These are phyloP conservation scores for Grammomys surdaster DNA, from an alignment of 2,113 vertebrate genomes.

Conservation along the genomic window DNA sequence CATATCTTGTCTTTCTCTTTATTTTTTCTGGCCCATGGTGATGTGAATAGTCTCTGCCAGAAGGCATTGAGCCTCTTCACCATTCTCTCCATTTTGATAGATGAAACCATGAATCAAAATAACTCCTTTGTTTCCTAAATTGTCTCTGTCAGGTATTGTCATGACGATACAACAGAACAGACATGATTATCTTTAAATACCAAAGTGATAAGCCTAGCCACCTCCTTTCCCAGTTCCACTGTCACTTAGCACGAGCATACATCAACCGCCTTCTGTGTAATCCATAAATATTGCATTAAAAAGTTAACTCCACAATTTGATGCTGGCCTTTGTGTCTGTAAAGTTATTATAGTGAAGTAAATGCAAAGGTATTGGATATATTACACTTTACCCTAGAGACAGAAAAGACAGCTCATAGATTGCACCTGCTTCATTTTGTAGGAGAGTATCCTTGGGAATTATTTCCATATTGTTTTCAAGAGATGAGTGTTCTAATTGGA, in stretches of 20 bases:
- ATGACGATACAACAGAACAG: not conserved
- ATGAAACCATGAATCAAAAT: not conserved
- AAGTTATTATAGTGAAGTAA: not conserved
- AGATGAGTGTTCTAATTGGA: not conserved
- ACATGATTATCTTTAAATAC: not conserved
- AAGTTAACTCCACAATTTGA: not conserved
- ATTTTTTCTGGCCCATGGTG: not conserved
- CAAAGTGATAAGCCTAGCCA: not conserved
- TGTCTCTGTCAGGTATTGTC: not conserved
- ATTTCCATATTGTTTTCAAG: constrained; percentile 27
- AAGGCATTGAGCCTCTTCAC: not conserved
- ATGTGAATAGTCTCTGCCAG: not conserved
- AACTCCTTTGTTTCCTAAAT: not conserved
- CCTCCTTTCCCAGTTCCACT: fast-evolving
- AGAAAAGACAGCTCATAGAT: not conserved
- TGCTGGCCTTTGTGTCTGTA: not conserved
- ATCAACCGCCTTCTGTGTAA: not conserved
- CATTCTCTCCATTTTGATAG: not conserved
- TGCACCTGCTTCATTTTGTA: not conserved
- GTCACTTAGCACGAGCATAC: not conserved
- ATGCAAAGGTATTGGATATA: not conserved
- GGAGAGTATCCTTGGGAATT: not conserved
- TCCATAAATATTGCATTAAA: constrained; percentile 1
- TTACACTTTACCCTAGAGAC: not conserved
- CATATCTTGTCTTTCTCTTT: not conserved